Percentiles rank a stretch among this genome's conserved stretches.
phyloP scores from a whole-genome alignment of 1,140 invertebrate genomes.

The Drosophila tani region DNA sequence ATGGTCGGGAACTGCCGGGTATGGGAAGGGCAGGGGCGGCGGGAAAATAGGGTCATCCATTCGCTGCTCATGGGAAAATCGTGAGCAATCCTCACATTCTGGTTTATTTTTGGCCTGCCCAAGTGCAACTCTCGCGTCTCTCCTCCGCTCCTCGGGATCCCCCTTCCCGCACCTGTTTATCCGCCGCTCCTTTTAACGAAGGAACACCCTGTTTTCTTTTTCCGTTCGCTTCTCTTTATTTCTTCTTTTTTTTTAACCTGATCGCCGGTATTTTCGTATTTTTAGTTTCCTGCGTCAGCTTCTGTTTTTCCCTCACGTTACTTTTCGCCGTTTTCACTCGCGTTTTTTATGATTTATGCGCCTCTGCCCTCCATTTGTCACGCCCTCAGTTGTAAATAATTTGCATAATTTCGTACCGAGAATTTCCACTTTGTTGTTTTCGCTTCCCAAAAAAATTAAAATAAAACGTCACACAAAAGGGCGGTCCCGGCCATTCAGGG shows the following conservation, averaged over 20 bases:
- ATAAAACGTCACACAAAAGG: constrained; percentile 19
- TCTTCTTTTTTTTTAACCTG: constrained; percentile 38
- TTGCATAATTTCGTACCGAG: constrained; percentile 46
- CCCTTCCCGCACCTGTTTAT: constrained; percentile 60
- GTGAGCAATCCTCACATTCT: constrained; percentile 43
- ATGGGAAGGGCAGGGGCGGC: constrained; percentile 5
- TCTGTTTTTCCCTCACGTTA: constrained; percentile 48
- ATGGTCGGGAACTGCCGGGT: constrained; percentile 5
- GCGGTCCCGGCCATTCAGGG: constrained; percentile 12
- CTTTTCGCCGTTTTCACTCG: constrained; percentile 36
- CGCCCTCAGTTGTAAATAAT: constrained; percentile 48
- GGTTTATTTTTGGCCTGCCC: constrained; percentile 47
- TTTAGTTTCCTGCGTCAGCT: constrained; percentile 69
- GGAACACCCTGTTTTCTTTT: constrained; percentile 63
- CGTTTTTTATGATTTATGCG: constrained; percentile 66
- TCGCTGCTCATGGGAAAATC: constrained; percentile 38
- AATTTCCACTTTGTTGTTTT: constrained; percentile 10
- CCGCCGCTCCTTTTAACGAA: constrained; percentile 27
- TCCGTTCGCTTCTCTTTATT: constrained; percentile 17
- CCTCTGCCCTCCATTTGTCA: constrained; percentile 39
- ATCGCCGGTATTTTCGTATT: constrained; percentile 74
- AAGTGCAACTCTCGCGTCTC: constrained; percentile 37
- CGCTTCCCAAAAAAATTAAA: constrained; percentile 15
- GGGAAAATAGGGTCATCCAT: constrained; percentile 75
- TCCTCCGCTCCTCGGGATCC: background rate